phyloP scores from a whole-genome alignment of 2,888 invertebrate genomes.

The Trichogramma evanescens region DNA sequence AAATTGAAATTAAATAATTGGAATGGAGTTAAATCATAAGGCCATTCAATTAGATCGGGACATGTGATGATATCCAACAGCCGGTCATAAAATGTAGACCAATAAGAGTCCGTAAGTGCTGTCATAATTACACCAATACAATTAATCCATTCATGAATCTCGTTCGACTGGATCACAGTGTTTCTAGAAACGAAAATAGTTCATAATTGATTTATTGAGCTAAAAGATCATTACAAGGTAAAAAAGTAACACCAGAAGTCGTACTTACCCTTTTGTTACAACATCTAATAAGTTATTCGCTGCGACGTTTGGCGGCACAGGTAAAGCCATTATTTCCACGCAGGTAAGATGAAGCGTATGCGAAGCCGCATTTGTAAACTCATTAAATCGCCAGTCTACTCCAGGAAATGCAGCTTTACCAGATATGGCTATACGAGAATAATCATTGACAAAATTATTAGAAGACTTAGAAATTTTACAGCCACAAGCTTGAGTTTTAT shows the following conservation, averaged over 20 bases:
- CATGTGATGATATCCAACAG: constrained; percentile 67
- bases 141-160: constrained; percentile 90
- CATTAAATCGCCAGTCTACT: constrained; percentile 95
- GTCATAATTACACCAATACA: constrained; percentile 84
- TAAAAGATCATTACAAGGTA: background rate
- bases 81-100: constrained; percentile 82
- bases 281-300: constrained; percentile 81
- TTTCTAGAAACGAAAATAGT: constrained; percentile 47
- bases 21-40: constrained; percentile 63
- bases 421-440: constrained; percentile 58
- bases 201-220: background rate
- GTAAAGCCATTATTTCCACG: constrained; percentile 93
- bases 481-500: background rate
- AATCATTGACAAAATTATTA: background rate
- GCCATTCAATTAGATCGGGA: constrained; percentile 60
- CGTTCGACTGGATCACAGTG: constrained; percentile 71
- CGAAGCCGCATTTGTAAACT: constrained; percentile 92
- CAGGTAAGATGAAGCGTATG: constrained; percentile 92
- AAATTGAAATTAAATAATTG: constrained; percentile 73
- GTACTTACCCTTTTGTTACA: constrained; percentile 64
- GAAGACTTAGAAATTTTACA: background rate
- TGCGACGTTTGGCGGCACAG: constrained; percentile 71
- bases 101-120: constrained; percentile 86
- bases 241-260: background rate
- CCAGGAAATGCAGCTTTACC: constrained; percentile 70